Conservation (phyloP, 1,140 invertebrate species). For the Wiebesia pumilae region DNA sequence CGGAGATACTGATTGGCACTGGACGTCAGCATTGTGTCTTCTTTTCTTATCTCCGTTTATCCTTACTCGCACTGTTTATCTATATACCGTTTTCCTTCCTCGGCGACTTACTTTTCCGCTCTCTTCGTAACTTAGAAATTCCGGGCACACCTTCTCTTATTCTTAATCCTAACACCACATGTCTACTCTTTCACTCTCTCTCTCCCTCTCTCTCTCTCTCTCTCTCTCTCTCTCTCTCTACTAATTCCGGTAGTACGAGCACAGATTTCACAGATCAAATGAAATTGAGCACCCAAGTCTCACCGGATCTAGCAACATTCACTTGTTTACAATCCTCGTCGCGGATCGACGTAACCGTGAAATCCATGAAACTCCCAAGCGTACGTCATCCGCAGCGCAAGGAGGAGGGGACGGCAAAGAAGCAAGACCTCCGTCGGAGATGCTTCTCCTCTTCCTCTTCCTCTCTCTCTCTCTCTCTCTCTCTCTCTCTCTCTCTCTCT, state of each 20-base stretch:
- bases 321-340: constrained; percentile 3
- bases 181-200: background rate
- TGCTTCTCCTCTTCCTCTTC: too few species aligned
- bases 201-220: constrained; percentile 21
- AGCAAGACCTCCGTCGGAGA: background rate
- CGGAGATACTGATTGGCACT: constrained; percentile 90
- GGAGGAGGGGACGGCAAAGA: background rate
- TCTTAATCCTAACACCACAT: constrained; percentile 5
- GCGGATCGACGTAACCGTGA: background rate
- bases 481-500: background rate
- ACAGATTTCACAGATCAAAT: background rate
- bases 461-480: background rate
- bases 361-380: constrained; percentile 27
- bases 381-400: constrained; percentile 2
- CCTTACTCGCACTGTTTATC: background rate
- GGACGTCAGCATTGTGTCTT: constrained; percentile 84
- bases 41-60: background rate
- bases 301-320: background rate
- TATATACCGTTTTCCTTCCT: background rate
- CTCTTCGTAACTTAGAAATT: background rate
- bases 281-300: background rate
- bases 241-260: background rate
- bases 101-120: background rate
- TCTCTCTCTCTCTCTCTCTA: constrained; percentile 17
- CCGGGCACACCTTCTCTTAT: background rate